Evolutionary conservation across 2,797 vertebrate genomes (phyloP).

Genomic region (Macropodus opercularis): DNA sequence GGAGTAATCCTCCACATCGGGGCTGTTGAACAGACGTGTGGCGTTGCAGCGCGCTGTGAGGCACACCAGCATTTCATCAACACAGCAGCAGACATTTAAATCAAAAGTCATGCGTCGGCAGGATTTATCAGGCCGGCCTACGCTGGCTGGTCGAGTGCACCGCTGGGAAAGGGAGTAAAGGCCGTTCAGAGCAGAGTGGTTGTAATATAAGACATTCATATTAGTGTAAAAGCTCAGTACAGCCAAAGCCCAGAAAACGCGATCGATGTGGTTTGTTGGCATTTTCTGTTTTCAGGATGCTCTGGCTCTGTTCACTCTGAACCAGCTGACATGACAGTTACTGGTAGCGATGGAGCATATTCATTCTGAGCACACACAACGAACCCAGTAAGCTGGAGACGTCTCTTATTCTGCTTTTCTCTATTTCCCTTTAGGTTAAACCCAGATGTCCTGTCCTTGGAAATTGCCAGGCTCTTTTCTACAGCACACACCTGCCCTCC

Average conservation of each 20-base stretch:
- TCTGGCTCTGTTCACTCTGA: conserved; percentile 27
- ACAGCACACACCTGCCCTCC: conserved; percentile 66
- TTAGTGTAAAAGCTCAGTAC: conserved; percentile 11
- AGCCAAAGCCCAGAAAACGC: conserved; percentile 3
- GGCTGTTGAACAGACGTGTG: not conserved
- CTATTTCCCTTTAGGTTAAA: conserved; percentile 50
- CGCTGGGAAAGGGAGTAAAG: not conserved
- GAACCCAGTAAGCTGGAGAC: not conserved
- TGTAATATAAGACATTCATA: conserved; percentile 3
- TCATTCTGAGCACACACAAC: conserved; percentile 8
- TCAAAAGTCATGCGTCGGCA: conserved; percentile 4
- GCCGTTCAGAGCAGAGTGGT: not conserved
- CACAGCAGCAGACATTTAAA: conserved; percentile 18
- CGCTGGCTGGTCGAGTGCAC: not conserved
- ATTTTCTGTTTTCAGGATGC: conserved; percentile 9
- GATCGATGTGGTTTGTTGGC: conserved; percentile 10
- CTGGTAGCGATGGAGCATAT: conserved; percentile 14
- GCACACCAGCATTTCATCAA: conserved; percentile 22
- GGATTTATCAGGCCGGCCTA: conserved; percentile 3
- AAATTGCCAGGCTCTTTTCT: conserved; percentile 59
- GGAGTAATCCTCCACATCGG: conserved; percentile 20
- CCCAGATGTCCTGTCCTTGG: conserved; percentile 26
- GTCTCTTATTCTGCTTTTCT: not conserved
- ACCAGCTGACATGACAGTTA: conserved; percentile 23
- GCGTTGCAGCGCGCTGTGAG: conserved; percentile 1